phyloP scores from a whole-genome alignment of 2,113 vertebrate genomes.

The Dicentrarchus labrax region DNA sequence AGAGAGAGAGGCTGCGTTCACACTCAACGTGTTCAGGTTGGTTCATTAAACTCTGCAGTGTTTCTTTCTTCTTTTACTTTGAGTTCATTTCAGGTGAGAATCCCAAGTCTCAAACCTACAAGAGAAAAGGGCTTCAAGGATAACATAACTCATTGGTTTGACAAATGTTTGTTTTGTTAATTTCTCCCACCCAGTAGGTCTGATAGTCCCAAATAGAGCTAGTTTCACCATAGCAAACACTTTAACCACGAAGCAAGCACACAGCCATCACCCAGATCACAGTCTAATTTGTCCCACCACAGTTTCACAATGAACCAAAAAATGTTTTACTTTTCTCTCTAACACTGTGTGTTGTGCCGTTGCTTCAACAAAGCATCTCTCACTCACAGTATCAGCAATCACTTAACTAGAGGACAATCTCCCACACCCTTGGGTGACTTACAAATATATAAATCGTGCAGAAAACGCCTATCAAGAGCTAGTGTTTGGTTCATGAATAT shows the following conservation, averaged over 20 bases:
- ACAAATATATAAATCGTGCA: no score
- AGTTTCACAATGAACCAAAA: no score
- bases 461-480: no score
- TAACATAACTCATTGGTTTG: background rate
- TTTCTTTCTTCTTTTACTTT: slow-evolving; percentile 16
- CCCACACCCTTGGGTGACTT: no score
- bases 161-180: background rate
- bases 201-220: background rate
- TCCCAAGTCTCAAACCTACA: background rate
- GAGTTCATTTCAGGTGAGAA: slow-evolving; percentile 32
- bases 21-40: slow-evolving; percentile 48
- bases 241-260: background rate
- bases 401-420: no score
- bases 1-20: slow-evolving; percentile 1
- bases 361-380: no score
- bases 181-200: background rate
- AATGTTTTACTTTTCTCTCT: no score
- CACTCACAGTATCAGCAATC: no score
- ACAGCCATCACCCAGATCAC: background rate
- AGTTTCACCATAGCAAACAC: background rate
- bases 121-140: background rate
- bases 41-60: slow-evolving; percentile 38
- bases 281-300: no score
- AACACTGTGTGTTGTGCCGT: no score
- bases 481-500: no score